Base-by-base conservation (phyloP, 1,140 invertebrate species). In the Conopomorpha cramerella region DNA sequence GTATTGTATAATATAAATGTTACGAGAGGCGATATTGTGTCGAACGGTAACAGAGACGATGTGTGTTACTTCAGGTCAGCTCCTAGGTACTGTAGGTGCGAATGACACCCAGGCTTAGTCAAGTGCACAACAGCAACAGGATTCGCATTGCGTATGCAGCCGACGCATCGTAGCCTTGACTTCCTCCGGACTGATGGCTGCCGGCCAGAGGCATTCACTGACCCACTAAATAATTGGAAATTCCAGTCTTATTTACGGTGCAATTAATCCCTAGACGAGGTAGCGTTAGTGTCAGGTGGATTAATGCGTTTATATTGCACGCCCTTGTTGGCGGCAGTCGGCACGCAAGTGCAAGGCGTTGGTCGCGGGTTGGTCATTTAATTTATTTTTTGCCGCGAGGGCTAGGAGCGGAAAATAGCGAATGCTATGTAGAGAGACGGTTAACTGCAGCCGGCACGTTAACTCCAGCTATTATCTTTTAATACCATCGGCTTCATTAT, bases 401-500 rank as follows among this genome's bases (percentile, higher is more conserved):
- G n/a, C n/a, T 23, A 23, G 10, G 10, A 23, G 19, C 19, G 19
- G 19, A 23, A 23, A 55, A 60, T 46, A 52, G 52, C 49, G 41
- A 36, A 35, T 35, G 44, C 41, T 38, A 54, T 48, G 46, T 49
- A 45, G 41, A 41, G 43, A 46, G 49, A 41, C 49, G 54, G 64
- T 59, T 58, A 67, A 65, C 51, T 65, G 59, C 62, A 68, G 52
- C 51, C 59, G 53, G 58, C 64, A 58, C 66, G 57, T 57, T 68
- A 65, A 60, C 45, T 54, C 57, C n/a, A 47, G 55, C 53, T 45
- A 65, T 74, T 72, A 74, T 74, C 70, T 70, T 67, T 68, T 74
- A 74, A 74, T 74, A 70, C 57, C 67, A 72, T 70, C 63, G 52
- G 51, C 56, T 61, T 72, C 55, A 65, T 74, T 70, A 71, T 71